Evolutionary conservation across 2,888 invertebrate species (phyloP).

Genomic region (Zygogramma bicolorata): DNA sequence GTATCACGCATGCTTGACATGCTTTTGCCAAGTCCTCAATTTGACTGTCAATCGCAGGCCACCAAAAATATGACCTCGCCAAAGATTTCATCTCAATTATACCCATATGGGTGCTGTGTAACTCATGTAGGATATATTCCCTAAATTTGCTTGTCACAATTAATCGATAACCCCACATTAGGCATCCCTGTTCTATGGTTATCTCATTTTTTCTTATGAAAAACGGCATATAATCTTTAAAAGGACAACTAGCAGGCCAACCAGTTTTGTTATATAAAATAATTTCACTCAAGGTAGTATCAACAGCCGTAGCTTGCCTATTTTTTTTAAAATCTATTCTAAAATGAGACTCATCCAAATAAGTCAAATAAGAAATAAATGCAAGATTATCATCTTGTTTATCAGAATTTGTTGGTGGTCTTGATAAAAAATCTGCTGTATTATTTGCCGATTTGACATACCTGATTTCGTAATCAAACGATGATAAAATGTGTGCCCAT

Average conservation of each 20-base stretch:
- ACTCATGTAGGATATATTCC: background rate
- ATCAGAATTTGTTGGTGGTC: too few species aligned
- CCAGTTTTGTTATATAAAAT: background rate
- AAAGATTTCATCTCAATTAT: background rate
- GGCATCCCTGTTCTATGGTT: background rate
- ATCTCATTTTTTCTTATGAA: background rate
- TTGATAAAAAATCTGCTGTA: too few species aligned
- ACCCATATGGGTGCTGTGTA: background rate
- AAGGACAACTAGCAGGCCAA: background rate
- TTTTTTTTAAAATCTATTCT: background rate
- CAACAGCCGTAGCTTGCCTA: background rate
- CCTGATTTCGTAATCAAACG: background rate
- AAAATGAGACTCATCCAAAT: background rate
- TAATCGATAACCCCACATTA: background rate
- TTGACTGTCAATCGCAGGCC: background rate
- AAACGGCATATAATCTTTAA: background rate
- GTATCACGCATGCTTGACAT: background rate
- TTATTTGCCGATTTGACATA: too few species aligned
- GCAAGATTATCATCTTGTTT: too few species aligned
- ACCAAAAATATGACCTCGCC: background rate
- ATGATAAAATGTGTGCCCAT: background rate
- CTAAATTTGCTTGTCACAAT: background rate
- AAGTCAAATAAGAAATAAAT: background rate
- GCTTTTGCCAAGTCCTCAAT: background rate
- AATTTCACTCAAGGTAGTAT: background rate